Base-by-base conservation (phyloP, 2,888 invertebrate species). In the Trissolcus brochymenae region DNA sequence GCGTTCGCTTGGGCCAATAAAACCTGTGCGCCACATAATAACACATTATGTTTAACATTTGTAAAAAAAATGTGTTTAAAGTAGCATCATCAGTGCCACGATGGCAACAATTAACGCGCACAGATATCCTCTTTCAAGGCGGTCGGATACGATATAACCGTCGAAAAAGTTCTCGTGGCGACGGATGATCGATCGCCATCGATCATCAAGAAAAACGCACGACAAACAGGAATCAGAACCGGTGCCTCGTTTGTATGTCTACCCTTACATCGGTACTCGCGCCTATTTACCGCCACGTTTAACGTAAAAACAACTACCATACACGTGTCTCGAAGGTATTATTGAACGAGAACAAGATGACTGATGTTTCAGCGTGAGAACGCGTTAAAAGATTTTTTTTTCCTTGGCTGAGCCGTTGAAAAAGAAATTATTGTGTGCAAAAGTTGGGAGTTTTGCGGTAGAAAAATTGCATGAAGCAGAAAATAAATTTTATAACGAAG, bases 171-270 rank as follows among this genome's bases (percentile, higher is more conserved):
- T 76, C 71, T 75, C 78, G 74, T 55, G 65, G 68, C 77, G 79
- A 76, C 66, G 81, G 82, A 85, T 85, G 85, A 85, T 85, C 83
- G 85, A 86, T 85, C 79, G 80, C 78, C 80, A 82, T 81, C 82
- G 81, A 81, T 83, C 81, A 79, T 79, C 73, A 73, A 73, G 79
- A 82, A 83, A 83, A 85, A 85, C 74, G 82, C 75, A 70, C 78
- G 76, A 68, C 81, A 67, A 83, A 82, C 75, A 66, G 74, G 66
- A 67, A 70, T 76, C 72, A 72, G 66, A 80, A 76, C 68, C 74
- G 70, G 74, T 79, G 79, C 57, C 78, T 67, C 67, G 71, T 78
- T 74, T 79, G 65, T 79, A 62, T 40, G n/a, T 75, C 50, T 70
- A 64, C 75, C 65, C 70, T 71, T 74, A 80, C 80, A 80, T 61